A percentile compares a stretch with the other conserved stretches of the same genome.
phyloP scores from a whole-genome alignment of 2,888 invertebrate genomes.

The Athalia cordata region DNA sequence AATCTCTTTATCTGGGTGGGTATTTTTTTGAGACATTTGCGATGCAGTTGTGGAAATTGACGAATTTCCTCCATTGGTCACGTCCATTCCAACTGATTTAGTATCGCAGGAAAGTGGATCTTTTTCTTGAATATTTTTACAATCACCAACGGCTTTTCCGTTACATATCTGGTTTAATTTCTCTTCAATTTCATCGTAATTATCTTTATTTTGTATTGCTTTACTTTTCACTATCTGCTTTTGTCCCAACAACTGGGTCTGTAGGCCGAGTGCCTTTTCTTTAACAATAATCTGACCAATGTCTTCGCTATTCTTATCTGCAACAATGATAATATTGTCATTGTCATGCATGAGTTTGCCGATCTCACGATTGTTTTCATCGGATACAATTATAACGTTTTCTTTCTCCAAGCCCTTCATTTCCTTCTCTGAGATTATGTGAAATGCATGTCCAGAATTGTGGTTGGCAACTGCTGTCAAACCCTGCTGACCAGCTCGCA shows the following conservation, averaged over 20 bases:
- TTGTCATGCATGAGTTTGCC: slow-evolving; percentile 52
- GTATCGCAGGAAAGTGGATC: background rate
- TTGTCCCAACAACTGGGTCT: slow-evolving; percentile 50
- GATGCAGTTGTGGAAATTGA: background rate
- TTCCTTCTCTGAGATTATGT: slow-evolving; percentile 43
- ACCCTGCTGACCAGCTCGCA: background rate
- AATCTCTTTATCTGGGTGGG: slow-evolving; percentile 36
- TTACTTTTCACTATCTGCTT: slow-evolving; percentile 46
- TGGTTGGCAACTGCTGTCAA: background rate
- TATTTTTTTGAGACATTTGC: background rate
- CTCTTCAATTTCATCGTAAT: slow-evolving; percentile 66
- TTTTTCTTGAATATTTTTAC: background rate
- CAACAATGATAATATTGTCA: slow-evolving; percentile 48
- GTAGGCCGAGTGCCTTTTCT: slow-evolving; percentile 15
- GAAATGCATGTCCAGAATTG: slow-evolving; percentile 21
- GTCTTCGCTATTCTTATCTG: slow-evolving; percentile 50
- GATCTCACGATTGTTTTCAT: slow-evolving; percentile 54
- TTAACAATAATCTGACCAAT: slow-evolving; percentile 49
- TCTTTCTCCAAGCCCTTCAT: slow-evolving; percentile 51
- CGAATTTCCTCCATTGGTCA: slow-evolving; percentile 13
- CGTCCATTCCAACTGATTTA: background rate
- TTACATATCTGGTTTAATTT: slow-evolving; percentile 61
- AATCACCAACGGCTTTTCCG: slow-evolving; percentile 47
- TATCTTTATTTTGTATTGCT: slow-evolving; percentile 46
- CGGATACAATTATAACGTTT: slow-evolving; percentile 55